phyloP scores from a whole-genome alignment of 2,888 invertebrate species.

The Gasteruption jaculator region DNA sequence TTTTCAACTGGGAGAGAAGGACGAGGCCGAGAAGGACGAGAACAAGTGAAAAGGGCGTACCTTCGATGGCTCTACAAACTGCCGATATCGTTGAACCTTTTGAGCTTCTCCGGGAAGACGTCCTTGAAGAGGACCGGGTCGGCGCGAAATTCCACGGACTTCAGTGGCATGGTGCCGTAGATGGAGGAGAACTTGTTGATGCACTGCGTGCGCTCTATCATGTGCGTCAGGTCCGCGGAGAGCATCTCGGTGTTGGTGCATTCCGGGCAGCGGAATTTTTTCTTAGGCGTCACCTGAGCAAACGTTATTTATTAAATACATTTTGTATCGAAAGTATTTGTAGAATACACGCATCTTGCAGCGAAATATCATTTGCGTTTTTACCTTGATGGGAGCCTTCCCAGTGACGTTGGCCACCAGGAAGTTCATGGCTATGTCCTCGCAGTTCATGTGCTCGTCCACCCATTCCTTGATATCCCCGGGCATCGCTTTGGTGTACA shows the following conservation, averaged over 20 bases:
- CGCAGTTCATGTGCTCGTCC: conserved; percentile 95
- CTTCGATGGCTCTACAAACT: conserved; percentile 60
- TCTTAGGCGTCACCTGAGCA: conserved; percentile 80
- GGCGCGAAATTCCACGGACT: conserved; percentile 86
- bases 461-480: conserved; percentile 82
- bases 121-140: conserved; percentile 93
- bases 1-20: conserved; percentile 51
- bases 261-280: conserved; percentile 96
- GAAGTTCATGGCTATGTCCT: conserved; percentile 98
- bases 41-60: too few species aligned
- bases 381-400: conserved; percentile 87
- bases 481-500: conserved; percentile 88
- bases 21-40: conserved; percentile 3
- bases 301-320: conserved; percentile 9
- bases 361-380: conserved; percentile 4
- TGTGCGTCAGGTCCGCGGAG: conserved; percentile 87
- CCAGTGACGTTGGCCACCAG: conserved; percentile 89
- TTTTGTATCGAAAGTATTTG: neutral
- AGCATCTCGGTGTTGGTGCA: conserved; percentile 92
- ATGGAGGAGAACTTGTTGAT: conserved; percentile 71
- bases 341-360: neutral
- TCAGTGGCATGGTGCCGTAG: conserved; percentile 84
- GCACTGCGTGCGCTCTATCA: conserved; percentile 89
- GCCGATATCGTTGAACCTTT: conserved; percentile 84
- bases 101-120: conserved; percentile 78